Evolutionary conservation across 2,113 vertebrate species (phyloP).

Genomic region (Protobothrops flavoviridis): DNA sequence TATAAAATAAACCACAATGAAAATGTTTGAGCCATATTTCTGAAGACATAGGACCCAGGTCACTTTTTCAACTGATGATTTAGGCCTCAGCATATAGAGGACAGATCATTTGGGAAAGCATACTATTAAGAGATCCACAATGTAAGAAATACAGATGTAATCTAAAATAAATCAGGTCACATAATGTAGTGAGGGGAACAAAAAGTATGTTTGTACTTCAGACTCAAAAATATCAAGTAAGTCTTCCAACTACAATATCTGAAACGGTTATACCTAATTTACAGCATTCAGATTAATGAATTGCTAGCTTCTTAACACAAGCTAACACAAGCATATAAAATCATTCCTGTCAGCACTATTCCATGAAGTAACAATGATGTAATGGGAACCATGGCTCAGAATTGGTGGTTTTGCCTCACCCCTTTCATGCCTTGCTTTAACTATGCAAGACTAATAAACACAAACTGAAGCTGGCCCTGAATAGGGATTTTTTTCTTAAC

Average conservation of each 20-base stretch:
- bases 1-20: background rate
- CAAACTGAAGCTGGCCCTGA: background rate
- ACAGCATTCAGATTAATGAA: background rate
- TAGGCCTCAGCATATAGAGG: background rate
- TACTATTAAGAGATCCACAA: too few species aligned
- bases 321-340: background rate
- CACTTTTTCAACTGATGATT: background rate
- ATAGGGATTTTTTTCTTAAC: background rate
- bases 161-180: background rate
- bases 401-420: background rate
- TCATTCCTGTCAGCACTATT: constrained; percentile 1
- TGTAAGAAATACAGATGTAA: background rate
- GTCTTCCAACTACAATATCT: background rate
- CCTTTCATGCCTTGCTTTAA: background rate
- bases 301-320: constrained; percentile 3
- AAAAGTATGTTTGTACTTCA: background rate
- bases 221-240: background rate
- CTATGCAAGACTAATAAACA: background rate
- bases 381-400: background rate
- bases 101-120: background rate
- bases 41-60: background rate
- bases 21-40: background rate
- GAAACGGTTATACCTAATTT: background rate
- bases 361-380: constrained; percentile 15
- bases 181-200: background rate